Evolutionary conservation across 2,797 vertebrate species (phyloP).

Genomic region (Phataginus tetradactyla): DNA sequence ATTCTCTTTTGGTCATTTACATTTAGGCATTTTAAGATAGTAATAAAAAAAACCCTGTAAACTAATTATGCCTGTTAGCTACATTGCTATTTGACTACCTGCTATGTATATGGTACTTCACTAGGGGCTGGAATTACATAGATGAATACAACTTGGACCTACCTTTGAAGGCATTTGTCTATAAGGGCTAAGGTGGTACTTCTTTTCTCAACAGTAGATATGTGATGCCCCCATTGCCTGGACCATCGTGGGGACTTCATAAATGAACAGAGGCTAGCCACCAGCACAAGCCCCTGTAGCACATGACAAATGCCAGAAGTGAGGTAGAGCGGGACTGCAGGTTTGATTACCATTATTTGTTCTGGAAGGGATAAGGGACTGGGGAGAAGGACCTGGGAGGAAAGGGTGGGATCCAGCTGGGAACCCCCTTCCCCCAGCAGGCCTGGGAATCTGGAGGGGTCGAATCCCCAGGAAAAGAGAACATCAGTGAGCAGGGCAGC

Average conservation of each 20-base stretch:
- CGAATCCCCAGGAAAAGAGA: background rate
- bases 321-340: background rate
- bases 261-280: background rate
- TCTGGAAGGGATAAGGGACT: background rate
- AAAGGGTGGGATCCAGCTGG: background rate
- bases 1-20: conserved; percentile 52
- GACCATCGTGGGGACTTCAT: background rate
- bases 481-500: background rate
- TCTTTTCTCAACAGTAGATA: background rate
- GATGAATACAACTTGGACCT: background rate
- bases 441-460: background rate
- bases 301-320: background rate
- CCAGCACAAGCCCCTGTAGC: background rate
- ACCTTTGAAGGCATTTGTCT: background rate
- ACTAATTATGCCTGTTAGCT: conserved; percentile 21
- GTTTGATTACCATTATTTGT: background rate
- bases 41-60: conserved; percentile 34
- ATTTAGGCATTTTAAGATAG: conserved; percentile 47
- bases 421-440: background rate
- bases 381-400: background rate
- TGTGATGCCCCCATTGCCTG: background rate
- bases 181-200: background rate
- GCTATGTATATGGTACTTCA: background rate
- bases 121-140: background rate
- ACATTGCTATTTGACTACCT: background rate